Evolutionary conservation across 2,797 vertebrate species (phyloP), one percentile per base, ranked within the genome.

Genomic region (Linurgus olivaceus): DNA sequence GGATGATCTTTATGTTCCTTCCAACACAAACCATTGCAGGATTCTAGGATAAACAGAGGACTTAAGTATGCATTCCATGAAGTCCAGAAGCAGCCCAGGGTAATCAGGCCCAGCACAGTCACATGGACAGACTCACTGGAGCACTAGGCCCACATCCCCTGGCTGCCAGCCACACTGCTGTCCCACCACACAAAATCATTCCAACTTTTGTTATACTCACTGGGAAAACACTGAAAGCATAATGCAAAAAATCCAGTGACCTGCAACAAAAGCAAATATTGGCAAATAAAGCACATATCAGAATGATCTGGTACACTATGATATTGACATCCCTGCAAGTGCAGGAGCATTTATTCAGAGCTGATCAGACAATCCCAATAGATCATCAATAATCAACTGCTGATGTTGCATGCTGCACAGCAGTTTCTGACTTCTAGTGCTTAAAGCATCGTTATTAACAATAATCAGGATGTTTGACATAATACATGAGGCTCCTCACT

Each of bases 221-320:
- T 6, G 98, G 98, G 88, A 98, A 99, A 74, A 98, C 97, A 52
- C 82, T 96, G 97, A 99, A 99, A 74, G 98, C 94, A 66, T 99
- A 98, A 10, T 97, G 98, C 94, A 99, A 95, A 58, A 99, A 98
- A 95, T 99, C 99, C 80, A 97, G 88, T 1, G 99, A 99, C 97
- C 99, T 99, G 96, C 94, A 96, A 98, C 76, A 97, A 98, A 26
- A 96, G 29, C 6, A 92, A 95, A 73, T 35, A 81, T 5, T n/a
- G 50, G 96, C 68, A 97, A 42, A 82, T 52, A 47, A 33, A 33
- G 75, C 10, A 3, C 26, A 12, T 33, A 87, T 21, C 48, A 28
- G 83, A 47, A 31, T 45, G 20, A 33, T 7, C 17, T 55, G 28
- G 28, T 13, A 80, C 18, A 51, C 48, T 58, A 77, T 17, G 9